phyloP scores from a whole-genome alignment of 2,797 vertebrate genomes.

The Aulostomus chinensis region DNA sequence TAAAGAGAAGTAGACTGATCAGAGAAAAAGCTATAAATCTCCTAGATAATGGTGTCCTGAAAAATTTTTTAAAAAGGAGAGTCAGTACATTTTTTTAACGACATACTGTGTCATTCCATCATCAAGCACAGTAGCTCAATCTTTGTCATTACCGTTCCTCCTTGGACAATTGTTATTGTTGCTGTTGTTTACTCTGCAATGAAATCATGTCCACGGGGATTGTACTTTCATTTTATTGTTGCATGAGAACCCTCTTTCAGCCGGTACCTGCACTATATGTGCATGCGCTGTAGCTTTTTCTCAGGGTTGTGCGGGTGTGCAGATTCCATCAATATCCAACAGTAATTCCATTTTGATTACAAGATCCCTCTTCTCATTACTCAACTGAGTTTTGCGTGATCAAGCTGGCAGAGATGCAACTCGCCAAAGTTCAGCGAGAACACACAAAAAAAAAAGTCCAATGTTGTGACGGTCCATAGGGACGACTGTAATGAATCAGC shows the following conservation, averaged over 20 bases:
- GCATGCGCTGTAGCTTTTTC: neutral
- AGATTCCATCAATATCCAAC: slow-evolving; percentile 45
- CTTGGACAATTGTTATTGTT: no score
- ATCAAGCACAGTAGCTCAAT: no score
- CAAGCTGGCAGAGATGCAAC: slow-evolving; percentile 17
- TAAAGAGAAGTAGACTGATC: slow-evolving; percentile 29
- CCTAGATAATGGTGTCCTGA: no score
- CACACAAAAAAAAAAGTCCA: slow-evolving; percentile 38
- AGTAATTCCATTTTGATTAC: slow-evolving; percentile 69
- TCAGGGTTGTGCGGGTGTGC: slow-evolving; percentile 12
- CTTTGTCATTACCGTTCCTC: neutral
- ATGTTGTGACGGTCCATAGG: slow-evolving; percentile 26
- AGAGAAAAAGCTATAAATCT: neutral
- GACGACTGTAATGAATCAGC: slow-evolving; percentile 53
- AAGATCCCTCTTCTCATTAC: slow-evolving; percentile 44
- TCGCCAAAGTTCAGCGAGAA: neutral
- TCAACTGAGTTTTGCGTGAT: slow-evolving; percentile 21
- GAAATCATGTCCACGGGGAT: neutral
- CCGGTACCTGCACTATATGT: no score
- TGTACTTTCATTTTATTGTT: slow-evolving; percentile 14
- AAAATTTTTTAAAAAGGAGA: no score
- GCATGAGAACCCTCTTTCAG: neutral
- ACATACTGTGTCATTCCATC: no score
- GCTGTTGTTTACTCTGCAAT: slow-evolving; percentile 5
- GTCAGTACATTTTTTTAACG: no score